Conservation (phyloP, 2,113 vertebrate species). For the Asarcornis scutulata region DNA sequence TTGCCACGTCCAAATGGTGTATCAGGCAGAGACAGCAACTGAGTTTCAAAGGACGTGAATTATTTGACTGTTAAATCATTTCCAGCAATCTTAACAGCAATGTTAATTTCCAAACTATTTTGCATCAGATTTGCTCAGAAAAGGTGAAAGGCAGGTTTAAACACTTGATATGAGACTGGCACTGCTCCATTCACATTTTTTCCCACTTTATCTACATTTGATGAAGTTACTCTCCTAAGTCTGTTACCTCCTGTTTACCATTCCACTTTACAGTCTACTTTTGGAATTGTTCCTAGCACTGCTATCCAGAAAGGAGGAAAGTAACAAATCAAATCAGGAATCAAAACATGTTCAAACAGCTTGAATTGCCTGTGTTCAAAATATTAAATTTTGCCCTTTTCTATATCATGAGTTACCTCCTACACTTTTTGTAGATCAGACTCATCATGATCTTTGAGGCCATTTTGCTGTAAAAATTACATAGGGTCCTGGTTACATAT, state of each 20-base stretch:
- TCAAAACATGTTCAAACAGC: background rate
- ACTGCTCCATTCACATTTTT: background rate
- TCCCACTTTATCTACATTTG: background rate
- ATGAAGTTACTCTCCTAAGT: background rate
- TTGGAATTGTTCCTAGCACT: background rate
- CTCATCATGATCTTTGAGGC: background rate
- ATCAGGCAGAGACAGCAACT: background rate
- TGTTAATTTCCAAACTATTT: background rate
- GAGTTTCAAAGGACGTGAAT: background rate
- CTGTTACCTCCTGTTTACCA: background rate
- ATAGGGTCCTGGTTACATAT: background rate
- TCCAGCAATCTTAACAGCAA: background rate
- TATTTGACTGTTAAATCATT: background rate
- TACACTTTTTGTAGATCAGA: background rate
- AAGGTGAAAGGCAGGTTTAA: background rate
- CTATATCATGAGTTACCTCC: background rate
- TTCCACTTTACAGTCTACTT: background rate
- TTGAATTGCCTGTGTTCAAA: background rate
- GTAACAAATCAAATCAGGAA: background rate
- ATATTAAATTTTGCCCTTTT: background rate
- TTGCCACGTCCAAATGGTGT: background rate
- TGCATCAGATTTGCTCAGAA: background rate
- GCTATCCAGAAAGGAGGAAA: background rate
- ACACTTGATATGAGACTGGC: background rate
- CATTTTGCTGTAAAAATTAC: background rate